phyloP scores from a whole-genome alignment of 2,888 invertebrate genomes.

The Pandemis heparana region DNA sequence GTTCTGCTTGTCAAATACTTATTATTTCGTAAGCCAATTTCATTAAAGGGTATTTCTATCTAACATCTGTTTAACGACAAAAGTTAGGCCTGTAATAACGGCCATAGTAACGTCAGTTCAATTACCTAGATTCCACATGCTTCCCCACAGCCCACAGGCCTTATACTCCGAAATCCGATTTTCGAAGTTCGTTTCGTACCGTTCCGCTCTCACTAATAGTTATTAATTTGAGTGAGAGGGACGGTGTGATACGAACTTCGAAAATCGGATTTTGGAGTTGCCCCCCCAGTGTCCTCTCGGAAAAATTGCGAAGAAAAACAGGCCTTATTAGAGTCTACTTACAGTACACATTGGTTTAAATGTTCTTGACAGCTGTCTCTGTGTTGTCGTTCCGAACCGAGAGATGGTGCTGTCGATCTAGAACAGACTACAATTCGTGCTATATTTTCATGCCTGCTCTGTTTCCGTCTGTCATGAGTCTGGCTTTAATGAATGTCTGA shows the following conservation, averaged over 20 bases:
- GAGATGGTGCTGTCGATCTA: constrained; percentile 33
- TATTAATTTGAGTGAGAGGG: too few relatives aligned
- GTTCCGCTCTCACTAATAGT: too few relatives aligned
- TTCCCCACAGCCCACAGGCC: constrained; percentile 1
- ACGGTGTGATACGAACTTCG: too few relatives aligned
- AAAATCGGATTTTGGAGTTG: too few relatives aligned
- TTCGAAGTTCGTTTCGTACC: too few relatives aligned
- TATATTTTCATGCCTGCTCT: constrained; percentile 28
- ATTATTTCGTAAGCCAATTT: too few relatives aligned
- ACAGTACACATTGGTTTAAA: background rate
- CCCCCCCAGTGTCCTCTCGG: too few relatives aligned
- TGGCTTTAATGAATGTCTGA: constrained; percentile 37
- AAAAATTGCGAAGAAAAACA: background rate
- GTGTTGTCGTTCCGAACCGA: constrained; percentile 12
- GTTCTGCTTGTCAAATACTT: too few relatives aligned
- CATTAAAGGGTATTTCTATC: too few relatives aligned
- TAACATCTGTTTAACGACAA: too few relatives aligned
- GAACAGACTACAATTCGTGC: constrained; percentile 8
- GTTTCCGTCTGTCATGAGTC: constrained; percentile 40
- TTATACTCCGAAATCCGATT: too few relatives aligned
- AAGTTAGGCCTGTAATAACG: background rate
- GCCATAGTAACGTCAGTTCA: background rate
- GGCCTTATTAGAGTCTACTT: background rate
- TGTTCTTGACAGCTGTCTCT: constrained; percentile 26
- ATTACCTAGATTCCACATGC: background rate